phyloP scores from a whole-genome alignment of 2,113 vertebrate genomes.

The Oreotrochilus melanogaster region DNA sequence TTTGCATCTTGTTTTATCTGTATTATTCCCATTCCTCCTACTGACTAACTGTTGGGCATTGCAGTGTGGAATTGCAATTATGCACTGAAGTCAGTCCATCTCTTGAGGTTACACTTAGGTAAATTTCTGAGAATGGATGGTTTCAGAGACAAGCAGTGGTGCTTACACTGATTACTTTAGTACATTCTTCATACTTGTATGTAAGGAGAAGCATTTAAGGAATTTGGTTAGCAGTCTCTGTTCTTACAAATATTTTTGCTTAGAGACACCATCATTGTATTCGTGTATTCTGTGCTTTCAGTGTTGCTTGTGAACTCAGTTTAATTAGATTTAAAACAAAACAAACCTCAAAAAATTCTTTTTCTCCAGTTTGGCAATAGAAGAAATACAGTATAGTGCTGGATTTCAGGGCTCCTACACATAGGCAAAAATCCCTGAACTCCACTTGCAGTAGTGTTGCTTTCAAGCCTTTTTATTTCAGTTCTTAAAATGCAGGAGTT shows the following conservation, averaged over 20 bases:
- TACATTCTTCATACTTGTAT: slow-evolving; percentile 61
- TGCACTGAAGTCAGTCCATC: not conserved
- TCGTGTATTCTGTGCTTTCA: slow-evolving; percentile 19
- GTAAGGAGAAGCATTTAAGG: slow-evolving; percentile 58
- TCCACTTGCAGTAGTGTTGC: not conserved
- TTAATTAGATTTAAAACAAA: not conserved
- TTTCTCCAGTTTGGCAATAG: slow-evolving; percentile 3
- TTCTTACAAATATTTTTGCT: slow-evolving; percentile 59
- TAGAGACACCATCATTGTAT: slow-evolving; percentile 8
- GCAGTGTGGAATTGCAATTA: not conserved
- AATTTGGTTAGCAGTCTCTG: slow-evolving; percentile 50
- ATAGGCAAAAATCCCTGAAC: not conserved
- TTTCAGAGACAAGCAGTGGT: slow-evolving; percentile 30
- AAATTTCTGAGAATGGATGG: slow-evolving; percentile 51
- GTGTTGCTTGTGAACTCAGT: not conserved
- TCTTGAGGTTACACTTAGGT: slow-evolving; percentile 41
- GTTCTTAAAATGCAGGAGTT: not conserved
- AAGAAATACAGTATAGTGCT: not conserved
- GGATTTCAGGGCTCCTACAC: not conserved
- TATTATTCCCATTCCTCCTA: not conserved
- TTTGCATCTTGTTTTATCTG: not conserved
- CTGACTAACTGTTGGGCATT: not conserved
- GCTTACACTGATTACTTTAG: slow-evolving; percentile 30
- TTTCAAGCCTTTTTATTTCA: not conserved
- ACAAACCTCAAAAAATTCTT: not conserved